phyloP scores from a whole-genome alignment of 92 coral and sea anemone genomes.

The Zoanthus solanderi region DNA sequence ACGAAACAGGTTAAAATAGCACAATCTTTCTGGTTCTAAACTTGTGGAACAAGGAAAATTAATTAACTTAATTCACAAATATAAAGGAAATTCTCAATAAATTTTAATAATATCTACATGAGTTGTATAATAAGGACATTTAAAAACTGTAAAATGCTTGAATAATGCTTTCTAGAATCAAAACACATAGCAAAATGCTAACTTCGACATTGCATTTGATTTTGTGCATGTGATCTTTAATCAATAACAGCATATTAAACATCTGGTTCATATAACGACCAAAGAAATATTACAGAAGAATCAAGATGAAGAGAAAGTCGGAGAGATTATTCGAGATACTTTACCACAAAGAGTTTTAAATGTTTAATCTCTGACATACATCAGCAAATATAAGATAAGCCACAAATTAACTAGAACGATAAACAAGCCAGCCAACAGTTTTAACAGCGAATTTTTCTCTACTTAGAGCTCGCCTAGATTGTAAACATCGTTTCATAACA shows the following conservation, averaged over 20 bases:
- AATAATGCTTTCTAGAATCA: not conserved
- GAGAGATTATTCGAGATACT: not conserved
- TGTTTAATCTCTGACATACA: slow-evolving; percentile 13
- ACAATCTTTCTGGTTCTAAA: no score
- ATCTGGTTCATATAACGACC: not conserved
- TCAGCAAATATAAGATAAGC: not conserved
- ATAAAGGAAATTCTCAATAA: no score
- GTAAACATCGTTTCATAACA: not conserved
- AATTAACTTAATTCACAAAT: no score
- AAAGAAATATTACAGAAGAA: no score
- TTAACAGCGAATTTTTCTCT: not conserved
- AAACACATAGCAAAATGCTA: not conserved
- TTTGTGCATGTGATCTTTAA: not conserved
- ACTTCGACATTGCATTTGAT: not conserved
- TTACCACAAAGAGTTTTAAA: not conserved
- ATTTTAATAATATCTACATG: not conserved
- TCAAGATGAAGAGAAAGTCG: not conserved
- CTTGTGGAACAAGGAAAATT: no score
- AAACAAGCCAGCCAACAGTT: not conserved
- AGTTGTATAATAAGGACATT: not conserved
- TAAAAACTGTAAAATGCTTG: not conserved
- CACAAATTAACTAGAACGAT: not conserved
- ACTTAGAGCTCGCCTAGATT: not conserved
- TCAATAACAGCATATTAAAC: not conserved
- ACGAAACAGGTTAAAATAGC: no score